These are phyloP conservation scores for Oncorhynchus mykiss DNA, from an alignment of 2,113 vertebrate species.

Conservation along the genomic window DNA sequence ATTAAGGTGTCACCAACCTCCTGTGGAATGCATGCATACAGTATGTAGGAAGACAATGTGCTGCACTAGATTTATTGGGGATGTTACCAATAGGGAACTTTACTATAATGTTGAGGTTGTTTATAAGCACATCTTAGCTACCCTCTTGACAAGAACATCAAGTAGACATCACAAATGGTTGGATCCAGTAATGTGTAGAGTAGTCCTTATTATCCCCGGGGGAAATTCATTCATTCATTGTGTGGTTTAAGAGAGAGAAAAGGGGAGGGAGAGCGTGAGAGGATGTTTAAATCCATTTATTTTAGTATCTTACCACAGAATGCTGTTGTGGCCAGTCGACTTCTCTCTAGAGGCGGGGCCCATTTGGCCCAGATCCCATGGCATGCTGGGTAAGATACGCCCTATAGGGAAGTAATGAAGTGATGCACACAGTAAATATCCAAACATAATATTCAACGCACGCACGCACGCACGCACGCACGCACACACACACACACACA, in stretches of 20 bases:
- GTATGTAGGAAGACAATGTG: no score
- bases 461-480: fast-evolving
- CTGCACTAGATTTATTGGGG: no score
- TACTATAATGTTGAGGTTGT: no score
- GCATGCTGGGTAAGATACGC: slow-evolving; percentile 92
- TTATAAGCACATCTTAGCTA: no score
- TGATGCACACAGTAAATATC: neutral
- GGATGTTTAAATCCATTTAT: neutral
- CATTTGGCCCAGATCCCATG: slow-evolving; percentile 92
- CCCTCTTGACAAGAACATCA: neutral
- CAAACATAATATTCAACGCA: slow-evolving; percentile 5
- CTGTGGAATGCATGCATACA: no score
- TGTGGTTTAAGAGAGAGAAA: neutral
- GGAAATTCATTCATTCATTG: neutral
- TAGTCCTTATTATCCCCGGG: no score
- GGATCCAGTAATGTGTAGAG: no score
- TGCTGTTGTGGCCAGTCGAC: slow-evolving; percentile 84
- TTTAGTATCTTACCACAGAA: slow-evolving; percentile 79
- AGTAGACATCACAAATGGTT: neutral
- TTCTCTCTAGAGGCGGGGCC: slow-evolving; percentile 85
- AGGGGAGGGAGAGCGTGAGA: neutral
- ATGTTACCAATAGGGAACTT: no score
- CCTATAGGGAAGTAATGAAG: slow-evolving; percentile 64
- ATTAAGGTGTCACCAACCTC: no score
- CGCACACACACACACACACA: neutral